A percentile compares a stretch with the other conserved stretches of the same genome.
These are phyloP conservation scores for Spinus olivaceus DNA, from an alignment of 2,797 vertebrate species.

Conservation along the genomic window DNA sequence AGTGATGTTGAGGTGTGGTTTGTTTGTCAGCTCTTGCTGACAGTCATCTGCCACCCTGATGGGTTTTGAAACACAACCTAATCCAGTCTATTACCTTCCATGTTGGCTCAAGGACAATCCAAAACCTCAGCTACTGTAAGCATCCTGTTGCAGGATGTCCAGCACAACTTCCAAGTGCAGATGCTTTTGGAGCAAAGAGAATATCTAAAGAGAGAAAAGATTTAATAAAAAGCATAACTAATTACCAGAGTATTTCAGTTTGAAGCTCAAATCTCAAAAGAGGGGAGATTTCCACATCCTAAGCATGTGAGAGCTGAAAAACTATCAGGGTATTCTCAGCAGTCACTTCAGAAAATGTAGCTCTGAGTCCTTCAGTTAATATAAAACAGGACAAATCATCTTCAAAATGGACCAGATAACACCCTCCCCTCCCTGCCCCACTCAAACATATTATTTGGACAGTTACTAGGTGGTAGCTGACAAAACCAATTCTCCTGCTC, in stretches of 20 bases:
- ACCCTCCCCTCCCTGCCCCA: neutral
- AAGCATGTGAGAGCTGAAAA: neutral
- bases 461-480: constrained; percentile 36
- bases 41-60: neutral
- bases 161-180: neutral
- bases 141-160: neutral
- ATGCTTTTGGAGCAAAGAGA: neutral
- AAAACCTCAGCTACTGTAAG: neutral
- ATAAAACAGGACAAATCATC: neutral
- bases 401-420: neutral
- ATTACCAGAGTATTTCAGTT: neutral
- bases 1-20: accelerated
- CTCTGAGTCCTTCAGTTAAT: neutral
- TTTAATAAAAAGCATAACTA: neutral
- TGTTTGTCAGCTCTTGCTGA: neutral
- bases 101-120: neutral
- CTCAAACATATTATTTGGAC: neutral
- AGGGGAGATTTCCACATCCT: neutral
- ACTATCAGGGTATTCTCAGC: neutral
- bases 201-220: neutral
- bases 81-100: neutral
- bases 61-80: neutral
- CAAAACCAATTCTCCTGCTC: neutral
- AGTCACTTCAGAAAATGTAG: neutral
- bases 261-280: neutral